These are phyloP conservation scores for Macrochelys suwanniensis DNA, from an alignment of 2,797 vertebrate genomes.

Conservation along the genomic window DNA sequence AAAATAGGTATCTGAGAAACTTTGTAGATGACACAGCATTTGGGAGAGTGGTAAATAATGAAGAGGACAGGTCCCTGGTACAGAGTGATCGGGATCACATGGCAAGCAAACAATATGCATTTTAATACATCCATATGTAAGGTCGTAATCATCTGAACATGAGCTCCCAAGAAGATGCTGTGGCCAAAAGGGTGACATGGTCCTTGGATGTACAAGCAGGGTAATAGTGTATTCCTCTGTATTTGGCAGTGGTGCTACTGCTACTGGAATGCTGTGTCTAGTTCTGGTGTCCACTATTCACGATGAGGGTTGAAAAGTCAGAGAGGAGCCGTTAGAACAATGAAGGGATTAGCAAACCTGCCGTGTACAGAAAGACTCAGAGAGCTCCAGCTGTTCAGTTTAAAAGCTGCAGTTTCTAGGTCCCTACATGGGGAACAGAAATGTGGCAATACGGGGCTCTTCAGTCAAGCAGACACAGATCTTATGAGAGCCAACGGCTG, in stretches of 20 bases:
- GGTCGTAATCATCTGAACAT: not conserved
- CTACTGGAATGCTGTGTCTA: not conserved
- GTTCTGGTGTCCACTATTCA: not conserved
- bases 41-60: not conserved
- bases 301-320: not conserved
- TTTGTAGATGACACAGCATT: not conserved
- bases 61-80: not conserved
- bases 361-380: not conserved
- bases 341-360: not conserved
- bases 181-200: not conserved
- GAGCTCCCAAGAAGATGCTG: not conserved
- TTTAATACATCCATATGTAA: not conserved
- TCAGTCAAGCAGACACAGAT: not conserved
- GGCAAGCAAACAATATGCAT: not conserved
- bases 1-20: not conserved
- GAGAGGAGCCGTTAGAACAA: not conserved
- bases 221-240: not conserved
- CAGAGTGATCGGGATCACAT: not conserved
- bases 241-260: not conserved
- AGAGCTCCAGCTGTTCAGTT: not conserved
- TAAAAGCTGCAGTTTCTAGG: not conserved
- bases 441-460: accelerated
- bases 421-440: accelerated
- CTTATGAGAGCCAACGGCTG: accelerated
- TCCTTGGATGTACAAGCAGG: not conserved